Percentiles rank a stretch among this genome's conserved stretches.
These are phyloP conservation scores for Elgaria multicarinata DNA, from an alignment of 2,113 vertebrate genomes.

Conservation along the genomic window DNA sequence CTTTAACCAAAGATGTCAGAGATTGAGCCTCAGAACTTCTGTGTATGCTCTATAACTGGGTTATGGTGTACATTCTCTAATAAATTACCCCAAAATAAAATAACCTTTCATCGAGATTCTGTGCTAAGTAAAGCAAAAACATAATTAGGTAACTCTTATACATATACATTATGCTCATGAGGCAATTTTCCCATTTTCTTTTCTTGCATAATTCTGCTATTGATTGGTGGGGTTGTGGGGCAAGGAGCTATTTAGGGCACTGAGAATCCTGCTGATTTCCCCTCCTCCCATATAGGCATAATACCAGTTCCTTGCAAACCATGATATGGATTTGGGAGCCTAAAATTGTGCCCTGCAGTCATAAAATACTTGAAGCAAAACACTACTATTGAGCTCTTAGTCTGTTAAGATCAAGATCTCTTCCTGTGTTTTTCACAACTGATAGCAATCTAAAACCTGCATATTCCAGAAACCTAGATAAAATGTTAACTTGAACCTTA, in stretches of 20 bases:
- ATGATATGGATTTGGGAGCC: neutral
- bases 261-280: neutral
- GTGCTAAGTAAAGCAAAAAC: neutral
- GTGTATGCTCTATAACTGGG: no score
- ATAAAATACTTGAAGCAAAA: neutral
- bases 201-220: neutral
- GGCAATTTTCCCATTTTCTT: neutral
- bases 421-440: neutral
- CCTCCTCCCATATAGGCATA: neutral
- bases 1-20: neutral
- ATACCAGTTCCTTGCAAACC: neutral
- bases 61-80: neutral
- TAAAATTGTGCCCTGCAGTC: neutral
- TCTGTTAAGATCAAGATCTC: neutral
- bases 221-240: no score
- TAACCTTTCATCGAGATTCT: no score
- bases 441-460: neutral
- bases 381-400: neutral
- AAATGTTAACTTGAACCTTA: neutral
- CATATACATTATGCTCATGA: neutral
- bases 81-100: no score
- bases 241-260: neutral
- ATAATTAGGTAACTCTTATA: neutral
- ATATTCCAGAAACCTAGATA: neutral
- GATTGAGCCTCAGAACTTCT: neutral